Evolutionary conservation across 2,113 vertebrate genomes (phyloP).

Genomic region (Hylia prasina): DNA sequence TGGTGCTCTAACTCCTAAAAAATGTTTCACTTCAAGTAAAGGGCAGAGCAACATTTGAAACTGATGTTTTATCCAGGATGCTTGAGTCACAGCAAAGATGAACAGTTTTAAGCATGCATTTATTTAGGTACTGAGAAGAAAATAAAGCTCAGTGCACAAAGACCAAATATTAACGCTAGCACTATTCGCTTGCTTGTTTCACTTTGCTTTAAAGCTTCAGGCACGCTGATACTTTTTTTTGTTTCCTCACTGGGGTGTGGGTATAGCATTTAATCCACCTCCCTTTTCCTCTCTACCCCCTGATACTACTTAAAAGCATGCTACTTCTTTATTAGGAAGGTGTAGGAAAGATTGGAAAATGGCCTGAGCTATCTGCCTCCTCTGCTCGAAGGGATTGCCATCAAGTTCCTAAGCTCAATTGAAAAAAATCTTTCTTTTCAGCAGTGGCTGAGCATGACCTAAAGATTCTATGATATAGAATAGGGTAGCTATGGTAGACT

Average conservation of each 20-base stretch:
- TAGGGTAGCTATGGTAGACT: background rate
- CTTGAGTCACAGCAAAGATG: background rate
- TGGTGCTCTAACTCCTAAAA: background rate
- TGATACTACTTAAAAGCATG: background rate
- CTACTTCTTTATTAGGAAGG: background rate
- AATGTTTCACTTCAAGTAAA: background rate
- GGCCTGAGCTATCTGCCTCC: background rate
- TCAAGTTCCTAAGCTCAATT: background rate
- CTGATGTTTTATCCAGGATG: rapidly evolving
- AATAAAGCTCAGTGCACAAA: background rate
- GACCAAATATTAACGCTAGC: background rate
- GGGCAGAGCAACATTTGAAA: background rate
- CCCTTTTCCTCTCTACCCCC: background rate
- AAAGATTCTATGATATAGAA: background rate
- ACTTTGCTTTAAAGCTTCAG: background rate
- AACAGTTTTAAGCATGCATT: background rate
- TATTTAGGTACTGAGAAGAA: background rate
- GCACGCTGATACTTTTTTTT: background rate
- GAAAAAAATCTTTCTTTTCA: background rate
- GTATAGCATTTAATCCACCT: background rate
- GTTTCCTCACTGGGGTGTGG: background rate
- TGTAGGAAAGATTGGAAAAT: background rate
- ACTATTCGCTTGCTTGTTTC: background rate
- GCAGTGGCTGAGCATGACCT: background rate
- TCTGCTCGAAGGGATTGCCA: background rate